Evolutionary conservation across 2,113 vertebrate species (phyloP), one percentile per base, ranked within the genome.

Genomic region (Corydoras sp.): DNA sequence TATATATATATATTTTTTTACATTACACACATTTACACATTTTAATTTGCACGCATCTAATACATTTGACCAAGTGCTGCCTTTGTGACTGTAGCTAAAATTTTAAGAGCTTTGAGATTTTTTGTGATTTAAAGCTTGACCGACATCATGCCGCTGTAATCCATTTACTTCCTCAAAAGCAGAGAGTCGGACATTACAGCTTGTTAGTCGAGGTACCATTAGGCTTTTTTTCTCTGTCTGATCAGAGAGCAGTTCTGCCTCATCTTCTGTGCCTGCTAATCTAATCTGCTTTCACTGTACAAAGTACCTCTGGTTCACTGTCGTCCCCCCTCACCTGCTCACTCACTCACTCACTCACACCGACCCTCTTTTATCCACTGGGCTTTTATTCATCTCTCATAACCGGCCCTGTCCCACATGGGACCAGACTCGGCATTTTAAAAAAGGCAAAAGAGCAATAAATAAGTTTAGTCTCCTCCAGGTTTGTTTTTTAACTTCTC

Each of bases 91-190:
- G 13, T 53, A 14, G 51, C 65, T 67, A 81, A 80, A 83, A 84
- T 66, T 62, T 78, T 79, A 78, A 83, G 79, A 81, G 83, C 77
- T 71, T 81, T 86, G 85, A 55, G 85, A 86, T 86, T 86, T 85
- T 82, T 80, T 65, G 77, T 75, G 73, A 84, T 86, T 85, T 77
- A 76, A 65, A 80, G 71, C 77, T 75, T 67, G 75, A 80, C 79
- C 81, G 85, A 83, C 82, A 84, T 84, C 80, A 84, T 84, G 15
- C 50, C 14, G 61, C 31, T 8, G n/a, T 10, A 31, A 54, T 66
- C 15, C 24, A 48, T 70, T 65, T 74, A 82, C 84, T 59, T 81
- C 85, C 84, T 80, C 73, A 49, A 77, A 82, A 81, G 73, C 62
- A 58, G 59, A 64, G 62, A 80, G 71, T 80, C 9, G 31, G 65